These are phyloP conservation scores for Candidula unifasciata DNA, from an alignment of 2,888 invertebrate species.

Conservation along the genomic window DNA sequence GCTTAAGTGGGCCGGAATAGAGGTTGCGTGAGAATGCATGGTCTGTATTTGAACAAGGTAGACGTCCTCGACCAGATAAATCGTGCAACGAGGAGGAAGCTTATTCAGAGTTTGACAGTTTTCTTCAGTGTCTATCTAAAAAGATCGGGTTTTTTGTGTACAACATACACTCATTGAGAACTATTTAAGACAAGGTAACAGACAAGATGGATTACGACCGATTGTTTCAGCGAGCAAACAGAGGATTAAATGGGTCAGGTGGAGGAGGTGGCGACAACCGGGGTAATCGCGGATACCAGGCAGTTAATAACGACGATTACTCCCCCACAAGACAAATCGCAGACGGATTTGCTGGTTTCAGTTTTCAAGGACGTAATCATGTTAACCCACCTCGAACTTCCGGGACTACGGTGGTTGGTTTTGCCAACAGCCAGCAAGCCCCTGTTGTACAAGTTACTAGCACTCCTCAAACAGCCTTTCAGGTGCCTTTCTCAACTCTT, in stretches of 20 bases:
- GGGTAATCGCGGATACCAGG: constrained; percentile 19
- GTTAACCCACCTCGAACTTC: not conserved
- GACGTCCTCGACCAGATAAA: not conserved
- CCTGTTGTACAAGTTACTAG: constrained; percentile 4
- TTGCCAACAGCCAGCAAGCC: not conserved
- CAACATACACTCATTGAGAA: not conserved
- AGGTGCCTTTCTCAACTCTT: constrained; percentile 20
- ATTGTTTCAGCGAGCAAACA: constrained; percentile 29
- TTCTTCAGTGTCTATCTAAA: not conserved
- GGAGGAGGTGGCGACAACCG: not conserved
- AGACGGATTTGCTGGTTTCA: not conserved
- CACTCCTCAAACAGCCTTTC: constrained; percentile 23
- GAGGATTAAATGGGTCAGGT: constrained; percentile 28
- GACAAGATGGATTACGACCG: constrained; percentile 42
- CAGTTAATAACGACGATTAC: not conserved
- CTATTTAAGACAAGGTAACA: not conserved
- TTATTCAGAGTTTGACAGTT: not conserved
- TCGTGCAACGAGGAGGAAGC: not conserved
- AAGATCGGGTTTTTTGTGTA: not conserved
- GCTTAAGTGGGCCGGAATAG: not conserved
- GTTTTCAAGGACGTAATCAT: not conserved
- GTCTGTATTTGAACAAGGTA: not conserved
- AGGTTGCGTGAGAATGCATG: not conserved
- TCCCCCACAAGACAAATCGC: not conserved
- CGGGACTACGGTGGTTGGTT: not conserved